Conservation (phyloP, 2,888 invertebrate genomes). For the Elgonia sp. region DNA sequence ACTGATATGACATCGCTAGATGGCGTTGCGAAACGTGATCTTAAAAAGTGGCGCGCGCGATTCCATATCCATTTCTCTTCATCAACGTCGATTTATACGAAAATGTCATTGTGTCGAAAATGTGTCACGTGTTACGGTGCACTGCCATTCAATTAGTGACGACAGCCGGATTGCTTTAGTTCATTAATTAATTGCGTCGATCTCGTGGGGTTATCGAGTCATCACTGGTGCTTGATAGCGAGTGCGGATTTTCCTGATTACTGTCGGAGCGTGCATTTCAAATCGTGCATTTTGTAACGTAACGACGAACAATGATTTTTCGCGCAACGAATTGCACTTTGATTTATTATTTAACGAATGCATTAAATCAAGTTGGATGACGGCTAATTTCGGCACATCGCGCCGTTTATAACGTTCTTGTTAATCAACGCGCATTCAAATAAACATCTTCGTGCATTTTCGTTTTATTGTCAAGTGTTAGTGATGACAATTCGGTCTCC, state of each 20-base stretch:
- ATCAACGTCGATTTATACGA: conserved; percentile 62
- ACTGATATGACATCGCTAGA: background rate
- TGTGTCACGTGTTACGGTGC: conserved; percentile 62
- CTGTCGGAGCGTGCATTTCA: conserved; percentile 53
- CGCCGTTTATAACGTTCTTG: background rate
- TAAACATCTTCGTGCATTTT: conserved; percentile 47
- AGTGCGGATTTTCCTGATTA: conserved; percentile 65
- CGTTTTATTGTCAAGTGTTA: conserved; percentile 23
- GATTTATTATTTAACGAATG: conserved; percentile 48
- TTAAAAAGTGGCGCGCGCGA: conserved; percentile 24
- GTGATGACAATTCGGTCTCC: conserved; percentile 42
- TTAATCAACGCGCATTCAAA: conserved; percentile 32
- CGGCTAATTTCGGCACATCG: background rate
- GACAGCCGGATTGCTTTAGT: conserved; percentile 72
- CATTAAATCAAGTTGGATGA: conserved; percentile 13
- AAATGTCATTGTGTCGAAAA: conserved; percentile 69
- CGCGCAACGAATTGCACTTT: conserved; percentile 9
- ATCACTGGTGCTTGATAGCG: conserved; percentile 58
- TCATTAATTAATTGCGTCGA: conserved; percentile 67
- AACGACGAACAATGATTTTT: conserved; percentile 51
- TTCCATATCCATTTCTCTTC: conserved; percentile 61
- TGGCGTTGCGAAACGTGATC: background rate
- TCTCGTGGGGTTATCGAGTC: conserved; percentile 67
- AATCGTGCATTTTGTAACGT: conserved; percentile 56
- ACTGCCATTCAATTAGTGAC: conserved; percentile 69